phyloP scores from a whole-genome alignment of 2,797 vertebrate species.

The Propithecus deckenii region DNA sequence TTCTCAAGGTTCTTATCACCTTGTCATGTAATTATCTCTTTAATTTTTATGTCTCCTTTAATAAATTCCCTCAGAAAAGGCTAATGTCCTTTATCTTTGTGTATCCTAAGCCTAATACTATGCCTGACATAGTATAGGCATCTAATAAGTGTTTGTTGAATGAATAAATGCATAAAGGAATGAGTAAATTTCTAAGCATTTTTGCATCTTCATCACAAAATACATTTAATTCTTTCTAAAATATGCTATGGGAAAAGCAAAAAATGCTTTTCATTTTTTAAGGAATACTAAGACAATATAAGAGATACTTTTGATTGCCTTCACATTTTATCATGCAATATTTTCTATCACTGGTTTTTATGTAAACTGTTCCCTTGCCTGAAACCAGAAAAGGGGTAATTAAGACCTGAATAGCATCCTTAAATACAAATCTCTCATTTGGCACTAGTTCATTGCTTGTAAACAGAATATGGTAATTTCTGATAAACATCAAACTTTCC shows the following conservation, averaged over 20 bases:
- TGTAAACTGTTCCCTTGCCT: slow-evolving; percentile 16
- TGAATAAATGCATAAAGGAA: neutral
- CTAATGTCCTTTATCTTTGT: neutral
- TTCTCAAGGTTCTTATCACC: neutral
- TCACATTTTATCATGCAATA: neutral
- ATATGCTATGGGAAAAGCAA: neutral
- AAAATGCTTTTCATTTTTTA: neutral
- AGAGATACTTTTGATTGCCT: neutral
- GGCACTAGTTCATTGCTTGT: slow-evolving; percentile 24
- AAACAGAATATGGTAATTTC: slow-evolving; percentile 52
- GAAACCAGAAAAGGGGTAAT: slow-evolving; percentile 47
- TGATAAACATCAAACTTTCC: slow-evolving; percentile 32
- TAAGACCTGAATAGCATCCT: slow-evolving; percentile 36
- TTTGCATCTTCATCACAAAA: neutral
- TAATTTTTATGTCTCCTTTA: slow-evolving; percentile 1
- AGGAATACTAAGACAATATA: slow-evolving; percentile 1
- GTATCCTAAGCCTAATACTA: neutral
- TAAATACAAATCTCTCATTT: slow-evolving; percentile 49
- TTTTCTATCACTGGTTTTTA: slow-evolving; percentile 38
- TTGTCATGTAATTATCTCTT: neutral
- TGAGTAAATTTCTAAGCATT: neutral
- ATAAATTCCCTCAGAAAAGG: slow-evolving; percentile 19
- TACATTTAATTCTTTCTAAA: neutral
- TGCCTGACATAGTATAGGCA: neutral
- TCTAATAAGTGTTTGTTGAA: neutral